Evolutionary conservation across 2,797 vertebrate species (phyloP), one percentile per base, ranked within the genome.

Genomic region (Limosa lapponica): DNA sequence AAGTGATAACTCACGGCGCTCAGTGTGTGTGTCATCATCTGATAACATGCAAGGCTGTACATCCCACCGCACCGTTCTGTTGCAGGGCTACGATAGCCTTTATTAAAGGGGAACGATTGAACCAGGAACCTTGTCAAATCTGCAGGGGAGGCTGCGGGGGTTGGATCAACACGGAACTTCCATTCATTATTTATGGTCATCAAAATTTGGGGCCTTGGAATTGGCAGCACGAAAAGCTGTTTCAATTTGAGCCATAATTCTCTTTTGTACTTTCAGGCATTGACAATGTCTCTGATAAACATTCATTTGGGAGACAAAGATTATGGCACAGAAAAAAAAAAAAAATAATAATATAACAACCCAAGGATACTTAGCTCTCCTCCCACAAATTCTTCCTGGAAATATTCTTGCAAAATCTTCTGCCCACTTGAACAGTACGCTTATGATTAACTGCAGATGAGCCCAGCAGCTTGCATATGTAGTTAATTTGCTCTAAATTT

Each of bases 401-500:
- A 97, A 74, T 71, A 93, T 90, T 95, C 97, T 96, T 94, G 82
- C 94, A 95, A 96, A 97, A 90, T 87, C 94, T 82, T 89, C 97
- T 97, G 96, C 96, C 97, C 96, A 87, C 94, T 98, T 97, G 93
- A 97, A 95, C 89, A 72, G 91, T 90, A 77, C 64, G 92, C 78
- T 71, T 96, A 82, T 98, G 98, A 98, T 98, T 98, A 98, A 98
- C 97, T 98, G 98, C 98, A 98, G 98, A 97, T 89, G 95, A 97
- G 96, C 95, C 96, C 95, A 96, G 87, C 97, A 95, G 97, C 96
- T 95, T 97, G 96, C 97, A 97, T 98, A 97, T 98, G 97, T 96
- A 95, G 97, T 97, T 98, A 98, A 98, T 98, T 98, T 98, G 97
- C 98, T 98, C 97, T 96, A 97, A 97, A 98, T 98, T 98, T 98